Percentiles rank a stretch among this genome's conserved stretches.
Conservation (phyloP, 2,113 vertebrate genomes). For the Haemorhous mexicanus region DNA sequence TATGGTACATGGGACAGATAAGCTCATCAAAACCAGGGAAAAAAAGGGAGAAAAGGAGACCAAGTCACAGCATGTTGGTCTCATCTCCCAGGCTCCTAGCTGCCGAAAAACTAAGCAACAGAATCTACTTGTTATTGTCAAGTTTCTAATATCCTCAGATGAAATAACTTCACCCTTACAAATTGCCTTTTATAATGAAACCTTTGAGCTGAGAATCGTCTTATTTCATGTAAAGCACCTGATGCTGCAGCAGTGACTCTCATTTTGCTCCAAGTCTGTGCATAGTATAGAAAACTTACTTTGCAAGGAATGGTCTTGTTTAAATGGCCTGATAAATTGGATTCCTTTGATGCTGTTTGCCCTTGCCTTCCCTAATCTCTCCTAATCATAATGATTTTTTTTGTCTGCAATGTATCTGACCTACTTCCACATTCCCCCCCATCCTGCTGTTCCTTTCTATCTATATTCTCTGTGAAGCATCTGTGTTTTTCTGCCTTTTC, state of each 20-base stretch:
- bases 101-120: background rate
- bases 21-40: background rate
- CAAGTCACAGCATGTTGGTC: background rate
- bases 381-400: constrained; percentile 36
- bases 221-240: background rate
- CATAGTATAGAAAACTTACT: background rate
- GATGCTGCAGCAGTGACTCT: background rate
- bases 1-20: background rate
- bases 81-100: background rate
- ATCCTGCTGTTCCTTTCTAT: background rate
- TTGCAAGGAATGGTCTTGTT: background rate
- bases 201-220: background rate
- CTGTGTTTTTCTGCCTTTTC: background rate
- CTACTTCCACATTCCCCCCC: constrained; percentile 21
- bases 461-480: background rate
- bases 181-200: background rate
- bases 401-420: constrained; percentile 33
- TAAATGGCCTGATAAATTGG: constrained; percentile 36
- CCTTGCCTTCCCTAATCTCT: constrained; percentile 41
- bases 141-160: background rate
- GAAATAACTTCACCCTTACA: background rate
- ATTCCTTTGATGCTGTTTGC: constrained; percentile 40
- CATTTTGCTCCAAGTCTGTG: background rate
- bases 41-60: background rate
- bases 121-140: background rate